These are phyloP conservation scores for Trichonephila clavipes DNA, from an alignment of 1,140 invertebrate species.

Conservation along the genomic window DNA sequence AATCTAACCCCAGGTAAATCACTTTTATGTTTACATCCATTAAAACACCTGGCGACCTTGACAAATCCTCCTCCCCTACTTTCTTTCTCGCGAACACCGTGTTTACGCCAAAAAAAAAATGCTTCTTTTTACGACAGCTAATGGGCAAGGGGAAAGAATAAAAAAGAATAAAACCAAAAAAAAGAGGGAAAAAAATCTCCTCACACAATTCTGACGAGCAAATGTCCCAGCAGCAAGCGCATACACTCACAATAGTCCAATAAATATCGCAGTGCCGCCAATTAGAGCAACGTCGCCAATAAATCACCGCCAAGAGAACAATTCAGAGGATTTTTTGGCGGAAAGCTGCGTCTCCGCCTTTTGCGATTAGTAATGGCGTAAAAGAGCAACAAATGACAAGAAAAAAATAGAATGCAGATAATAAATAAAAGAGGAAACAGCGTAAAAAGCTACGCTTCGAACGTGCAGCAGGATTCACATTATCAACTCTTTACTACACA, in stretches of 20 bases:
- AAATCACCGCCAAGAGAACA: conserved; percentile 40
- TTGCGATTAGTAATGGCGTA: conserved; percentile 22
- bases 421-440: conserved; percentile 30
- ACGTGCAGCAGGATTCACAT: background rate
- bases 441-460: conserved; percentile 14
- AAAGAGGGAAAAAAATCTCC: background rate
- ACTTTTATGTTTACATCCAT: background rate
- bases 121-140: conserved; percentile 11
- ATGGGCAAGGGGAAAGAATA: background rate
- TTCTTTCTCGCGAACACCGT: background rate
- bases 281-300: conserved; percentile 36
- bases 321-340: conserved; percentile 23
- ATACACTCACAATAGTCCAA: conserved; percentile 25
- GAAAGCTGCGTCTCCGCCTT: conserved; percentile 16
- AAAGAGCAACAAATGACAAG: conserved; percentile 40
- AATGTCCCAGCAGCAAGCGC: conserved; percentile 2
- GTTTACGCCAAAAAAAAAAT: conserved; percentile 19
- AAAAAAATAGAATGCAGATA: conserved; percentile 30
- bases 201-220: background rate
- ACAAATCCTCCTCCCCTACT: background rate
- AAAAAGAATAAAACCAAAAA: background rate
- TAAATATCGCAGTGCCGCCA: conserved; percentile 14
- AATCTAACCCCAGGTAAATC: too few relatives aligned
- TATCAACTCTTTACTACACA: conserved; percentile 27
- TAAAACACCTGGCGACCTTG: conserved; percentile 35